Base-by-base conservation (phyloP, 2,113 vertebrate species). In the Hiodon alosoides region DNA sequence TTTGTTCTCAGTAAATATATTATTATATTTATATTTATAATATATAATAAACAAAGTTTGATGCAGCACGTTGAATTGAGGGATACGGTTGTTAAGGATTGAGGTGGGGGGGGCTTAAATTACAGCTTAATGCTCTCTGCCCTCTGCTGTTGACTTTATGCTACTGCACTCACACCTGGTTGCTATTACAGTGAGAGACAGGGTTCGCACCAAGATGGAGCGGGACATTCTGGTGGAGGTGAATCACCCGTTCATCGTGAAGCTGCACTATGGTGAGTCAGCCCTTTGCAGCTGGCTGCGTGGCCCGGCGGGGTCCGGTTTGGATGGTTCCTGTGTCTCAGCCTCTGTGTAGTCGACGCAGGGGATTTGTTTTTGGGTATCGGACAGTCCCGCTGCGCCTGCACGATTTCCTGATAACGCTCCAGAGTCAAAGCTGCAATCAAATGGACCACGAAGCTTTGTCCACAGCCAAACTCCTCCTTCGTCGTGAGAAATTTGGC, bases 221-320 rank as follows among this genome's bases (percentile, higher is more conserved):
- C 91, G 97, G 81, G 96, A 99, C 90, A 98, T 99, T 92, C 89
- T 99, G 84, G 96, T 97, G 78, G 96, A 98, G 89, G 96, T 99
- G 75, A 98, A 97, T 86, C 97, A 99, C 89, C 97, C 96, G 71
- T 99, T 99, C 91, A 98, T 99, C 86, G 96, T 99, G 86, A 99
- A 98, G 83, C 92, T 98, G 93, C 97, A 98, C 92, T 98, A 98
- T 91, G 96, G 97, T 97, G 89, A 91, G 94, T 88, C 74, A 61
- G 5, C 70, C 14, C 13, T 5, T 7, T n/a, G 46, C 60, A 64
- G 31, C 31, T 31, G 31, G 31, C 31, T 31, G 31, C 31, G 31
- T 31, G 31, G 31, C 31, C 31, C 2, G 31, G 31, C 2, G 31
- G 31, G 31, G 31, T 31, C 31, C 31, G 31, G 1, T 31, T 31